Conservation (phyloP, 2,888 invertebrate genomes). For the Aproaerema taeniolella region DNA sequence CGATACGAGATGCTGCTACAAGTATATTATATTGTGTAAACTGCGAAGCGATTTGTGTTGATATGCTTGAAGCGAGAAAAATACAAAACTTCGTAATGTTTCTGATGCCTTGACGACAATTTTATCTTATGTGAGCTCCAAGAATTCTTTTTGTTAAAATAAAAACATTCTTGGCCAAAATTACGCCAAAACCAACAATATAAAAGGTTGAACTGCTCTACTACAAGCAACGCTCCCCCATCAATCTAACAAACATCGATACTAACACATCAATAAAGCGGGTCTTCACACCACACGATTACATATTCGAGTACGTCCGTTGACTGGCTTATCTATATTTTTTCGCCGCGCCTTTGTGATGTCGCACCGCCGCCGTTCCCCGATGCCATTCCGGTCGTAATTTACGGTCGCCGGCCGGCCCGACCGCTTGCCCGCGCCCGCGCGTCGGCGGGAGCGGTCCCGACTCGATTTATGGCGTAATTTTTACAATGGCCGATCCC, state of each 20-base stretch:
- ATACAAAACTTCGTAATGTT: no score
- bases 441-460: slow-evolving; percentile 44
- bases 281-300: slow-evolving; percentile 12
- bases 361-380: slow-evolving; percentile 37
- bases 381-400: slow-evolving; percentile 17
- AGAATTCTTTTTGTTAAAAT: no score
- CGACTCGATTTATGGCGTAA: slow-evolving; percentile 43
- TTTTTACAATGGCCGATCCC: slow-evolving; percentile 26
- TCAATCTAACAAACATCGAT: slow-evolving; percentile 3
- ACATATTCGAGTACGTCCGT: slow-evolving; percentile 16
- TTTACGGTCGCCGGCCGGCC: slow-evolving; percentile 34
- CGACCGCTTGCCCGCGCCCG: slow-evolving; percentile 29
- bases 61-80: no score
- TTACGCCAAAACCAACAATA: no score
- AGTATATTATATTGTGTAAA: no score
- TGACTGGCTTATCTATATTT: slow-evolving; percentile 45
- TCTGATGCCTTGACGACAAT: no score
- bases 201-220: no score
- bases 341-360: slow-evolving; percentile 62
- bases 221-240: no score
- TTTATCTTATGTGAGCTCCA: no score
- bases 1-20: neutral
- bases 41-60: no score
- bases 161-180: no score
- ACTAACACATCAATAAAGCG: slow-evolving; percentile 13